Base-by-base conservation (phyloP, 1,140 invertebrate genomes). In the Drosophila asahinai region DNA sequence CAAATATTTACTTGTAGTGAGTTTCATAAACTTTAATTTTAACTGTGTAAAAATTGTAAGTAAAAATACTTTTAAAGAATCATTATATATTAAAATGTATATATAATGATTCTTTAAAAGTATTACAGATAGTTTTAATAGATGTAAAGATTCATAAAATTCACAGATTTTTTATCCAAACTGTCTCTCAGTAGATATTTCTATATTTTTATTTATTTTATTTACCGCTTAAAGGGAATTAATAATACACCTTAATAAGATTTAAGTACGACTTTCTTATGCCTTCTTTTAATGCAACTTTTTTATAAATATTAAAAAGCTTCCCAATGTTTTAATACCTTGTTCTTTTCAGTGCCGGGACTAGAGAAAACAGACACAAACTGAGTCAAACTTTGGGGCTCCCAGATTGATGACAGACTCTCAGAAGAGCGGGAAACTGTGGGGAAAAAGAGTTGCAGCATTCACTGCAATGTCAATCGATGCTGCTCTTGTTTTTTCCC, bases 391-490 rank as follows among this genome's bases (percentile, higher is more conserved):
- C 49, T 63, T 70, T 70, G 40, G 64, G 52, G n/a, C 49, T 55
- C 75, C 54, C 75, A 80, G 78, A 80, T 74, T 80, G 78, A 80
- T 80, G 78, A 80, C 77, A 74, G 47, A 45, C 75, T 36, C 74
- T 57, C 62, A 27, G 74, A 19, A 60, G 52, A 58, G 52, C 42
- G 52, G 11, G 51, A 38, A 66, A 25, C 52, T 19, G 25, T 22
- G n/a, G 33, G 30, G 25, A 63, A 27, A 66, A 49, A 64, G 47
- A 48, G 70, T 66, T 66, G 70, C 70, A 73, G 55, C 67, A 72
- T 51, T 73, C 70, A 60, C 54, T 73, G 57, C 65, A 71, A 82
- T 84, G 81, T 90, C 86, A 90, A 90, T 90, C 86, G 86, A 89
- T 89, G 77, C 71, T 66, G 65, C 51, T 63, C 59, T 67, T 70